A percentile compares a stretch with the other conserved stretches of the same genome.
Conservation (phyloP, 1,140 invertebrate species). For the Adoxophyes honmai region DNA sequence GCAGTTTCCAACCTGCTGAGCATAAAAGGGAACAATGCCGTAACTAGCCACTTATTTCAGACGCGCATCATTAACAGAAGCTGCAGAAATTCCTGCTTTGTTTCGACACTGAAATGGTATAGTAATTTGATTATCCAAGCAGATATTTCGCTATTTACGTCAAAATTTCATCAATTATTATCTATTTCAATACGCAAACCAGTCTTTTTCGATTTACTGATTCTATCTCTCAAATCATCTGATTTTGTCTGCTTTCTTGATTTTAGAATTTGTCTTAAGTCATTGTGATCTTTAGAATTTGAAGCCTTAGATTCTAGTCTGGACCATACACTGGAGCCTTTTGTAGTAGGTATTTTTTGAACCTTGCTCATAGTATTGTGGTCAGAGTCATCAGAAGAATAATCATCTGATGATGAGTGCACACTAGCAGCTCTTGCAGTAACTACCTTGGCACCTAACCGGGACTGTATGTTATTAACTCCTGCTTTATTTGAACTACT, state of each 20-base stretch:
- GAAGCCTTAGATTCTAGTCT: slow-evolving; percentile 67
- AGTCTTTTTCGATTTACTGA: slow-evolving; percentile 61
- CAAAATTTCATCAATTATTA: slow-evolving; percentile 47
- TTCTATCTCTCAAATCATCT: slow-evolving; percentile 57
- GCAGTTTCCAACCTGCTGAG: too few species aligned
- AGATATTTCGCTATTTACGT: too few species aligned
- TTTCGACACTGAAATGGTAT: too few species aligned
- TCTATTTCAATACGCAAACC: slow-evolving; percentile 75
- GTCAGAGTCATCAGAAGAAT: slow-evolving; percentile 42
- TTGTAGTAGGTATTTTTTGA: slow-evolving; percentile 49
- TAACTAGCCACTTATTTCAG: too few species aligned
- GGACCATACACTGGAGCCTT: slow-evolving; percentile 76
- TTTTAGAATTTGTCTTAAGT: slow-evolving; percentile 60
- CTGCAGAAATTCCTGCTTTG: too few species aligned
- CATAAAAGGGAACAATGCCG: too few species aligned
- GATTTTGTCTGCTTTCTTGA: slow-evolving; percentile 50
- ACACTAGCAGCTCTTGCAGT: slow-evolving; percentile 15
- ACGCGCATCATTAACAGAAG: too few species aligned
- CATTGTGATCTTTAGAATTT: slow-evolving; percentile 33
- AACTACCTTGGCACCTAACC: slow-evolving; percentile 49
- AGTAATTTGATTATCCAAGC: too few species aligned
- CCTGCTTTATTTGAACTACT: slow-evolving; percentile 17
- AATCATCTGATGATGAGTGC: slow-evolving; percentile 37
- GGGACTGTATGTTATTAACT: slow-evolving; percentile 42
- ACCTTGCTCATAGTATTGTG: slow-evolving; percentile 58